phyloP scores from a whole-genome alignment of 2,888 invertebrate genomes.

The Leptopterna dolabrata region DNA sequence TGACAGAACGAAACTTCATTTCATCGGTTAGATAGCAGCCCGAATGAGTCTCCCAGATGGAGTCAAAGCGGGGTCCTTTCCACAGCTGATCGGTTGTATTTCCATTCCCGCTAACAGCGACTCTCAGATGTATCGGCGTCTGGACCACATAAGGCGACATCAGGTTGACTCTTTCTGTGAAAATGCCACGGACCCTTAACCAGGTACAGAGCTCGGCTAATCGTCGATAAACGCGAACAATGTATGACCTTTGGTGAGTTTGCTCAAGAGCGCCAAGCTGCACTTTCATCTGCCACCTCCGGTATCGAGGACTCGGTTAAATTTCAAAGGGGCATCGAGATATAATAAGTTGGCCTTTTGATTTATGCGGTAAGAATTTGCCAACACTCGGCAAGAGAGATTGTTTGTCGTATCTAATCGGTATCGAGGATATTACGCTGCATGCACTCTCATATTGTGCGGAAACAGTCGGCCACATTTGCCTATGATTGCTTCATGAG shows the following conservation, averaged over 20 bases:
- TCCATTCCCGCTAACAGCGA: neutral
- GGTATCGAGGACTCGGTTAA: neutral
- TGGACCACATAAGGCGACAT: constrained; percentile 15
- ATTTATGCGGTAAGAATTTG: constrained; percentile 32
- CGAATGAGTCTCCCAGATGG: neutral
- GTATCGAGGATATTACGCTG: neutral
- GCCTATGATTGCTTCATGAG: neutral
- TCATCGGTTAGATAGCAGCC: neutral
- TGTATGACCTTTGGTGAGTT: constrained; percentile 46
- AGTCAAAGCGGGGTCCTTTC: neutral
- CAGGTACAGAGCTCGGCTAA: constrained; percentile 12
- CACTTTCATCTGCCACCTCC: constrained; percentile 42
- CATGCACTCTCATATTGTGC: neutral
- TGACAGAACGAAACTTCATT: neutral
- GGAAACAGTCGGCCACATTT: neutral
- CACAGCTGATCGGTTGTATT: neutral
- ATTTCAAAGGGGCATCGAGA: constrained; percentile 46
- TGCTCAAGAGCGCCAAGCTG: constrained; percentile 1
- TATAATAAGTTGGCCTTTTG: constrained; percentile 46
- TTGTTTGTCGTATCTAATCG: neutral
- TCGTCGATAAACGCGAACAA: constrained; percentile 48
- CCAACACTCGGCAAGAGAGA: constrained; percentile 2
- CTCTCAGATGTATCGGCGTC: neutral
- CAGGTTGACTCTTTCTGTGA: constrained; percentile 42
- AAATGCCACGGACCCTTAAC: constrained; percentile 42